Evolutionary conservation across 2,888 invertebrate genomes (phyloP).

Genomic region (Pardosa pseudoannulata): DNA sequence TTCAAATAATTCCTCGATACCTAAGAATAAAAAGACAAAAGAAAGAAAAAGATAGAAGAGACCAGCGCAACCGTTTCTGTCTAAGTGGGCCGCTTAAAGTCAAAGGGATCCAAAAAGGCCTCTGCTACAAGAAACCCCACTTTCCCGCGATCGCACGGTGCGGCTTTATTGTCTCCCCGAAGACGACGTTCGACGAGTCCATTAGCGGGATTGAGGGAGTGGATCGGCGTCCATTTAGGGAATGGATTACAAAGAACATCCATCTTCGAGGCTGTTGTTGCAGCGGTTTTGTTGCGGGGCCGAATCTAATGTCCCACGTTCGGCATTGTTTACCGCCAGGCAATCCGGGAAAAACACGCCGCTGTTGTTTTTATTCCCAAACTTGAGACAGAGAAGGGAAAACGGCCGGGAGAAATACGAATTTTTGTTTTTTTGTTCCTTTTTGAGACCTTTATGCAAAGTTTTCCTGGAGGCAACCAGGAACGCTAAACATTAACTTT

Average conservation of each 20-base stretch:
- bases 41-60: too few relatives aligned
- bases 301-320: not conserved
- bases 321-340: not conserved
- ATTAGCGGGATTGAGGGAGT: conserved; percentile 1
- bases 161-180: not conserved
- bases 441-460: too few relatives aligned
- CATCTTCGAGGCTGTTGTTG: not conserved
- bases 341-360: too few relatives aligned
- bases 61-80: too few relatives aligned
- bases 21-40: too few relatives aligned
- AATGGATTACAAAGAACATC: conserved; percentile 3
- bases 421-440: too few relatives aligned
- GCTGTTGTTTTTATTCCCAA: too few relatives aligned
- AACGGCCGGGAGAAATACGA: too few relatives aligned
- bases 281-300: not conserved
- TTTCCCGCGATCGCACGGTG: not conserved
- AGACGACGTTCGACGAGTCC: not conserved
- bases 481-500: too few relatives aligned
- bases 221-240: not conserved
- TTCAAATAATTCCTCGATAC: too few relatives aligned
- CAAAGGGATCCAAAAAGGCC: not conserved
- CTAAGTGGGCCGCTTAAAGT: not conserved
- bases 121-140: conserved; percentile 4
- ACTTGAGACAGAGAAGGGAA: too few relatives aligned
- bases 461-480: too few relatives aligned